Percentiles rank a stretch among this genome's conserved stretches.
Evolutionary conservation across 2,113 vertebrate genomes (phyloP).

Genomic region (Aramus guarauna): DNA sequence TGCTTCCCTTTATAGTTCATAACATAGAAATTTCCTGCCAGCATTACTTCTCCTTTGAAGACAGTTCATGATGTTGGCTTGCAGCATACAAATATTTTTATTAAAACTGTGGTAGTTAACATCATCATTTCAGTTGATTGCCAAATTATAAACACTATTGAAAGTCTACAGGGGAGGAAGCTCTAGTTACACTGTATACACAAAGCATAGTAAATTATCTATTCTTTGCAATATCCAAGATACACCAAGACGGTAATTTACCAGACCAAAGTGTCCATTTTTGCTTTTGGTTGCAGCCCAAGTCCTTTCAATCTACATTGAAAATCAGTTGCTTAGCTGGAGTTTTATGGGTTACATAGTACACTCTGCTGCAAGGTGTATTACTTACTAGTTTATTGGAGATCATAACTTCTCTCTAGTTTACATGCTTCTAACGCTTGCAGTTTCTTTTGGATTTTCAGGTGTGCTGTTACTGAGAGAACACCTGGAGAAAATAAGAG

Average conservation of each 20-base stretch:
- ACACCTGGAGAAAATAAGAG: not conserved
- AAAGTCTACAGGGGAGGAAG: constrained; percentile 22
- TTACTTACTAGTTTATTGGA: not conserved
- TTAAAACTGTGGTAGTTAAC: constrained; percentile 41
- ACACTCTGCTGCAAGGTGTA: not conserved
- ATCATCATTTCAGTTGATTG: constrained; percentile 60
- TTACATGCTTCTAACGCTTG: not conserved
- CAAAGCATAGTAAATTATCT: constrained; percentile 29
- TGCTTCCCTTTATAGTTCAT: not conserved
- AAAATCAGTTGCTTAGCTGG: not conserved
- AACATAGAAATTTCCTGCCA: constrained; percentile 21
- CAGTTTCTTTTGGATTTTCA: not conserved
- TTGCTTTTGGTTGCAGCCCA: not conserved
- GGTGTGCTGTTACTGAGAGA: not conserved
- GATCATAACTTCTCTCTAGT: not conserved
- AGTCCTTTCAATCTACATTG: not conserved
- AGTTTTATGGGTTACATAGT: not conserved
- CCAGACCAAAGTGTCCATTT: not conserved
- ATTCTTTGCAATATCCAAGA: not conserved
- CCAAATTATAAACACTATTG: constrained; percentile 54
- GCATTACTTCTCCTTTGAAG: constrained; percentile 49
- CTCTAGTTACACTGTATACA: constrained; percentile 25
- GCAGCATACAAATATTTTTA: constrained; percentile 53
- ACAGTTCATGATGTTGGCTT: constrained; percentile 13
- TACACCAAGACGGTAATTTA: not conserved